Conservation (phyloP, 2,888 invertebrate species). For the Agonopterix arenella region DNA sequence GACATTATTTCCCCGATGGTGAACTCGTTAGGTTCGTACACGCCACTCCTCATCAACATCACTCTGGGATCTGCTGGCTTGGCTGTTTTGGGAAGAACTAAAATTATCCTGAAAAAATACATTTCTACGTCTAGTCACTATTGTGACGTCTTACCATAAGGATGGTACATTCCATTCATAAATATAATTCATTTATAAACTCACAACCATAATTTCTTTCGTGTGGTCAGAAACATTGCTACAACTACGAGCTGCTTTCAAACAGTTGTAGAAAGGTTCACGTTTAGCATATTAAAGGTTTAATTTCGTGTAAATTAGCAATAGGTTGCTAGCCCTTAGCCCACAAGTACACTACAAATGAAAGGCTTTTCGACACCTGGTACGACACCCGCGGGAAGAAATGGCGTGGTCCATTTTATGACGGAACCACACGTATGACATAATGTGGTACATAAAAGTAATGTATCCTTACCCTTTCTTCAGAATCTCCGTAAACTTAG, state of each 20-base stretch:
- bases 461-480: slow-evolving; percentile 26
- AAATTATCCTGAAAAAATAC: slow-evolving; percentile 12
- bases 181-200: neutral
- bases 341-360: too few relatives aligned
- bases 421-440: neutral
- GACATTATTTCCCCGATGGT: neutral
- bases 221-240: neutral
- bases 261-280: too few relatives aligned
- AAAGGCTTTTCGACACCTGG: too few relatives aligned
- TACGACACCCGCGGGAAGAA: too few relatives aligned
- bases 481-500: slow-evolving; percentile 32
- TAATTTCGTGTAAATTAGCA: too few relatives aligned
- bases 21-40: slow-evolving; percentile 43
- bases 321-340: too few relatives aligned
- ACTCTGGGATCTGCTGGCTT: slow-evolving; percentile 45
- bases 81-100: slow-evolving; percentile 23
- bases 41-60: slow-evolving; percentile 60
- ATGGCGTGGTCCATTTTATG: too few relatives aligned
- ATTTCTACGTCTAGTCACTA: too few relatives aligned
- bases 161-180: neutral
- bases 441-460: neutral
- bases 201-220: neutral
- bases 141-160: neutral
- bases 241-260: too few relatives aligned
- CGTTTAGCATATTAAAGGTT: too few relatives aligned